Percentiles rank a stretch among this genome's conserved stretches.
phyloP scores from a whole-genome alignment of 1,140 invertebrate species.

The Oncopodura yosiiana region DNA sequence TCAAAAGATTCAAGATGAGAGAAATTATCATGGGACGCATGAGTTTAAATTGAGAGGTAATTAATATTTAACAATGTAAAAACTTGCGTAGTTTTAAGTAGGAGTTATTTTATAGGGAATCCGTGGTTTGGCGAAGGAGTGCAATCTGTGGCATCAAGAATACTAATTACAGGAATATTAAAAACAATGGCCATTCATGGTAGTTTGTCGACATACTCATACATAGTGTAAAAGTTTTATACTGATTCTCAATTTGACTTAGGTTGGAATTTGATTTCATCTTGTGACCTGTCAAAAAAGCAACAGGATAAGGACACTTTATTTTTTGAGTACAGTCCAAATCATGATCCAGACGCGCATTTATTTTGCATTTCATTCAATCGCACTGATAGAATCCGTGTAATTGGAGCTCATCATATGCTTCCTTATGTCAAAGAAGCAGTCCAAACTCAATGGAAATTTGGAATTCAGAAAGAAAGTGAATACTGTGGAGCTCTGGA shows the following conservation, averaged over 20 bases:
- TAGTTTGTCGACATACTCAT: too few species aligned
- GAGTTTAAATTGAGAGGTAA: constrained; percentile 10
- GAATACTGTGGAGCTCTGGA: constrained; percentile 20
- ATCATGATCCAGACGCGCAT: constrained; percentile 24
- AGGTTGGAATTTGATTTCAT: constrained; percentile 21
- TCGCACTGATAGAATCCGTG: constrained; percentile 14
- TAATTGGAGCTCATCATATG: constrained; percentile 16
- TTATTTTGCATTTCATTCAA: constrained; percentile 25
- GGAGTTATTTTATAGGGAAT: constrained; percentile 13
- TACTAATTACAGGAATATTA: constrained; percentile 4
- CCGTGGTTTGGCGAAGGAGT: constrained; percentile 17
- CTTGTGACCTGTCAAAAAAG: constrained; percentile 21
- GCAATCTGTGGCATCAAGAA: constrained; percentile 5
- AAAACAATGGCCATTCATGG: constrained; percentile 8
- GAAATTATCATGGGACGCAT: constrained; percentile 19
- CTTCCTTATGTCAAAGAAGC: constrained; percentile 21
- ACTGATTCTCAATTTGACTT: too few species aligned
- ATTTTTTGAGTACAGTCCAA: constrained; percentile 19
- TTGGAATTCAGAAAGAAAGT: constrained; percentile 21
- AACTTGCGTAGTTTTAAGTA: constrained; percentile 2
- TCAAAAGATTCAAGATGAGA: constrained; percentile 15
- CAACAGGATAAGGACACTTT: constrained; percentile 20
- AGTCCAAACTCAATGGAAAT: constrained; percentile 4
- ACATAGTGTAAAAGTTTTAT: too few species aligned
- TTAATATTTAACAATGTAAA: neutral